These are phyloP conservation scores for Hiodon alosoides DNA, from an alignment of 2,113 vertebrate species.

Conservation along the genomic window DNA sequence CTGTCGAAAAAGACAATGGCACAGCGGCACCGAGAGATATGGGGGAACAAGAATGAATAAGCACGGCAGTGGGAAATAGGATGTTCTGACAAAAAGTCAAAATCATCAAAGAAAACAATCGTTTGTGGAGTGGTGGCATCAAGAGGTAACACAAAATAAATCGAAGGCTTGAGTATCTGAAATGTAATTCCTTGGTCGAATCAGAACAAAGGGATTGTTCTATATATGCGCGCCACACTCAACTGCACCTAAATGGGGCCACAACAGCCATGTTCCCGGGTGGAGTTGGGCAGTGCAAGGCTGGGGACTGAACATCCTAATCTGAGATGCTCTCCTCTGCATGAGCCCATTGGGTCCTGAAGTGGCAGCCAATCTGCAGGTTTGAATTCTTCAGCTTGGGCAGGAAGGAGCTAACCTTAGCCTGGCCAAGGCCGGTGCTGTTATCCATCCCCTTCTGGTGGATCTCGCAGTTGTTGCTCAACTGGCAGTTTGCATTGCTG, in stretches of 20 bases:
- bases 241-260: constrained; percentile 65
- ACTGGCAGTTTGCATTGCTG: constrained; percentile 28
- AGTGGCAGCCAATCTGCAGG: constrained; percentile 20
- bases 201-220: too few species aligned
- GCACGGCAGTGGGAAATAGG: not conserved
- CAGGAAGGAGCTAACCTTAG: constrained; percentile 16
- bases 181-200: too few species aligned
- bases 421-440: constrained; percentile 29
- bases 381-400: constrained; percentile 43
- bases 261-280: constrained; percentile 60
- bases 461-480: not conserved
- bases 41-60: not conserved
- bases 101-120: not conserved
- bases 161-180: too few species aligned
- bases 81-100: not conserved
- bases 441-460: constrained; percentile 31
- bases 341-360: not conserved
- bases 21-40: not conserved
- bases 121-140: not conserved
- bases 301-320: constrained; percentile 49
- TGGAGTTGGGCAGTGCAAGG: constrained; percentile 14
- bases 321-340: constrained; percentile 58
- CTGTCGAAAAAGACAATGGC: constrained; percentile 22
- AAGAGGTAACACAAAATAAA: not conserved
- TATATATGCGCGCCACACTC: too few species aligned